Evolutionary conservation across 2,113 vertebrate genomes (phyloP), one percentile per base, ranked within the genome.

Genomic region (Odocoileus virginianus): DNA sequence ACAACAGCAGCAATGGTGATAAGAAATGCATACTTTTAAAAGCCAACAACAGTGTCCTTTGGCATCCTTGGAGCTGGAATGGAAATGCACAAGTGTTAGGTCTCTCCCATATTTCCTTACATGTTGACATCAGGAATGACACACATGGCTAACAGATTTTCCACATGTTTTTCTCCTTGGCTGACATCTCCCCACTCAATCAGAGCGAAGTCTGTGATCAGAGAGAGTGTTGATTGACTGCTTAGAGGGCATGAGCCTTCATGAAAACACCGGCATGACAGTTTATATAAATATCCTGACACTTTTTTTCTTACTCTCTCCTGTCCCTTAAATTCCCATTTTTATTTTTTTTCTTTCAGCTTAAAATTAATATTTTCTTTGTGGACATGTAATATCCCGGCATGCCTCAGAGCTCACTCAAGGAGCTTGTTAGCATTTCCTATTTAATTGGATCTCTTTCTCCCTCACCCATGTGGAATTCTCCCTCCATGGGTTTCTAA

Each of bases 71-170:
- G 50, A 45, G 74, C 95, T 45, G 27, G 86, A 15, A 14, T 47
- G 82, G 82, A 87, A 81, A 88, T 9, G 55, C 90, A n/a, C 55
- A 25, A 64, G 47, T 33, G 7, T 36, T 71, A 67, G 54, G 89
- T 95, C 19, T 23, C 25, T 7, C 78, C 96, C 96, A 85, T 98
- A 95, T 98, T 98, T 98, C 97, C 98, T 98, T 98, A 94, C 98
- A 96, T 92, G 98, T 97, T 98, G 98, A 98, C 98, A 98, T 97
- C 97, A 82, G 98, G 97, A 98, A 98, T 97, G 98, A 98, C 98
- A 99, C 98, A 99, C 98, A 98, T 98, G 99, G 98, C 96, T 97
- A 98, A 98, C 98, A 99, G 98, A 99, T 98, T 98, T 98, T 94
- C 98, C 98, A 98, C 98, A 97, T 98, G 98, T 98, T 98, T 99